These are phyloP conservation scores for Pandemis corylana DNA, from an alignment of 2,888 invertebrate genomes.

Conservation along the genomic window DNA sequence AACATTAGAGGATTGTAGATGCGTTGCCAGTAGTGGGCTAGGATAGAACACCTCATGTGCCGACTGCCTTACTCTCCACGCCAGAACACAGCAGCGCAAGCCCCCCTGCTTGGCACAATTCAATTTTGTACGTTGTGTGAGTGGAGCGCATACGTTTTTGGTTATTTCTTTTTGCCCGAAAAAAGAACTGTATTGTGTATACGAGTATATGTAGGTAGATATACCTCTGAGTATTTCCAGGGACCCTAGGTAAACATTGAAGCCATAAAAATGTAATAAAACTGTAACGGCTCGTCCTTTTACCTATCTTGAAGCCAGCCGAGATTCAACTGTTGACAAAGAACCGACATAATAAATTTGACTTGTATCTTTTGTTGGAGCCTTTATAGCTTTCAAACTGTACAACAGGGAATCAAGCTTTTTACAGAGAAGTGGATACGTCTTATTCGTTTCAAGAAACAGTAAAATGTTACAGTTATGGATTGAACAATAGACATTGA, in stretches of 20 bases:
- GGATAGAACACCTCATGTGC: too few species aligned
- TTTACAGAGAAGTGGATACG: too few species aligned
- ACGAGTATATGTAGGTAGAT: neutral
- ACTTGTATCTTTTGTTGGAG: constrained; percentile 14
- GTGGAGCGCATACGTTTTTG: too few species aligned
- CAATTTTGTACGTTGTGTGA: too few species aligned
- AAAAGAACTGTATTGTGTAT: too few species aligned
- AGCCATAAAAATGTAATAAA: constrained; percentile 33
- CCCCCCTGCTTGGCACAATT: too few species aligned
- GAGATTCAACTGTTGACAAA: constrained; percentile 10
- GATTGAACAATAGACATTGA: too few species aligned
- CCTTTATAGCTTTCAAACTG: constrained; percentile 24
- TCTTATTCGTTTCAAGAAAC: neutral
- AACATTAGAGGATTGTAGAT: too few species aligned
- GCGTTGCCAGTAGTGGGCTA: too few species aligned
- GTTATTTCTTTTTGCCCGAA: too few species aligned
- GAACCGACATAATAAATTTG: constrained; percentile 19
- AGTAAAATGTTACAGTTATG: neutral
- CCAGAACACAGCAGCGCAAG: too few species aligned
- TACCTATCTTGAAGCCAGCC: constrained; percentile 17
- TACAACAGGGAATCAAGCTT: constrained; percentile 18
- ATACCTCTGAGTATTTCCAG: neutral
- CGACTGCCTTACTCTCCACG: too few species aligned
- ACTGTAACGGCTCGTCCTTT: constrained; percentile 20
- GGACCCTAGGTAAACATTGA: constrained; percentile 19